Conservation (phyloP, 2,797 vertebrate genomes). For the Enteromius trimaculatus region DNA sequence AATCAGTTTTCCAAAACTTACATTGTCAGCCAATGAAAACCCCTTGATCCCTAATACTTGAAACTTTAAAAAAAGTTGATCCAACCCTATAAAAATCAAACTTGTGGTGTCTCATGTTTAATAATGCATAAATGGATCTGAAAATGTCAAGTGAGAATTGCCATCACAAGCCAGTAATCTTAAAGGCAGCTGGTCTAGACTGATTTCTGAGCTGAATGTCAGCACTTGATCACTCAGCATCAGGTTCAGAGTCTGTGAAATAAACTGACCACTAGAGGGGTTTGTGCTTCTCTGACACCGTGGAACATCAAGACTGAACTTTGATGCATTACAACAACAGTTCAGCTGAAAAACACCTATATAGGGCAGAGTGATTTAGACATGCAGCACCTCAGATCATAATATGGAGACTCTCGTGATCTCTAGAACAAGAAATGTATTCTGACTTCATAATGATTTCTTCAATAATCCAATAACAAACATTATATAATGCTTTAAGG, state of each 20-base stretch:
- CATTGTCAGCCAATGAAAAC: background rate
- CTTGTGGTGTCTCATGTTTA: background rate
- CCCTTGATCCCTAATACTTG: background rate
- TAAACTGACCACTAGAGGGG: constrained; percentile 18
- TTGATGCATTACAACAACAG: constrained; percentile 32
- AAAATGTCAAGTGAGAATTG: background rate
- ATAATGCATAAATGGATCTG: background rate
- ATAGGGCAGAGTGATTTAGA: constrained; percentile 1
- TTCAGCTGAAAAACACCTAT: constrained; percentile 16
- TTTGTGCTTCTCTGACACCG: constrained; percentile 22
- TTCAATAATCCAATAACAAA: background rate
- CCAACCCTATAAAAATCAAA: background rate
- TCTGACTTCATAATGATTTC: background rate
- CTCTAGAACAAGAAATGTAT: background rate
- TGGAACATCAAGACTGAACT: constrained; percentile 42
- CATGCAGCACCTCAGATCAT: background rate
- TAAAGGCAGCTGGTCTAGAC: background rate
- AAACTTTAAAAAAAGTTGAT: background rate
- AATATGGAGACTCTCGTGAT: background rate
- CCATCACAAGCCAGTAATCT: background rate
- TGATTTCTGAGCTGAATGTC: background rate
- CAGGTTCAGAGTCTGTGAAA: background rate
- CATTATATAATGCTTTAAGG: constrained; percentile 18
- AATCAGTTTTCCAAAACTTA: background rate
- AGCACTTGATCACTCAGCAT: background rate